Base-by-base conservation (phyloP, 2,888 invertebrate genomes). In the Diaperis boleti region DNA sequence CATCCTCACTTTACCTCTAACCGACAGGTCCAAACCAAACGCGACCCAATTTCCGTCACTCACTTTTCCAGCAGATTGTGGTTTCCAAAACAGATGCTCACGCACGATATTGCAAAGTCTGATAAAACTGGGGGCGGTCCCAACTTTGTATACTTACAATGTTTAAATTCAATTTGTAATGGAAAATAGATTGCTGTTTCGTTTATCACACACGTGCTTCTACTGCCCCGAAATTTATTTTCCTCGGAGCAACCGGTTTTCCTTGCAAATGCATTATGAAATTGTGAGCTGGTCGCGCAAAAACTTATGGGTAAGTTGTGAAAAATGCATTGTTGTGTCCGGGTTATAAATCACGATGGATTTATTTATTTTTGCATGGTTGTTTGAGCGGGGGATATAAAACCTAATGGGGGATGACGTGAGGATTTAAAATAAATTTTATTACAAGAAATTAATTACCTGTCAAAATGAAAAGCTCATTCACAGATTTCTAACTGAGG, bases 11-110 rank as follows among this genome's bases (percentile, higher is more conserved):
- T n/a, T n/a, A n/a, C n/a, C n/a, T n/a, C n/a, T n/a, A n/a, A n/a
- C n/a, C n/a, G n/a, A n/a, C n/a, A n/a, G n/a, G n/a, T n/a, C n/a
- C n/a, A n/a, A n/a, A n/a, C n/a, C n/a, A n/a, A n/a, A n/a, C n/a
- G n/a, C n/a, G n/a, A n/a, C n/a, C n/a, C n/a, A n/a, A 39, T 39
- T 39, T 13, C n/a, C 15, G 15, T 39, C 39, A 39, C 39, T 39
- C 39, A 39, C 6, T 39, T 39, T 39, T 39, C 15, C 39, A 7
- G 14, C 15, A 39, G 39, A 39, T 39, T 39, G 15, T 3, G 13
- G 39, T 39, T 39, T 39, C 39, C 39, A 39, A 13, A 39, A 39
- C 39, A 39, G 39, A 39, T 39, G 39, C 39, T 39, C 39, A 39
- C 39, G 14, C 39, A 39, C 18, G 17, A 15, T 39, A 39, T 39